These are phyloP conservation scores for Stigmatopora nigra DNA, from an alignment of 2,113 vertebrate species.

Conservation along the genomic window DNA sequence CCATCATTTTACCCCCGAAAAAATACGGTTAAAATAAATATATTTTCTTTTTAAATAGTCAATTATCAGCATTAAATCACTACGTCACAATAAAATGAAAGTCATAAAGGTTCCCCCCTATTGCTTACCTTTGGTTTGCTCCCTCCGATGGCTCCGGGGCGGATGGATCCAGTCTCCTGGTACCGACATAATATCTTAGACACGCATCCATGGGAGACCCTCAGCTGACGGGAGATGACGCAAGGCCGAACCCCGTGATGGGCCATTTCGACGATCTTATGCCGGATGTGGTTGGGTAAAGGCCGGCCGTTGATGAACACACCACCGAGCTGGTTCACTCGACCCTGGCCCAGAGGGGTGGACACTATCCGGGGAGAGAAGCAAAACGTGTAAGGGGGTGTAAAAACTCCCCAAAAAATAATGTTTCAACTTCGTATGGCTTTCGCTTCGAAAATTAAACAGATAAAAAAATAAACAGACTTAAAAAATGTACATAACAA, in stretches of 20 bases:
- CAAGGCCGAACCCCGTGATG: conserved; percentile 95
- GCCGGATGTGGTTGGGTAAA: conserved; percentile 95
- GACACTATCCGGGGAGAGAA: conserved; percentile 73
- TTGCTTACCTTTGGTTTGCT: conserved; percentile 95
- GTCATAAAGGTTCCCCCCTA: no score
- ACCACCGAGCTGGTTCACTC: conserved; percentile 97
- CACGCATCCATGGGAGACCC: conserved; percentile 96
- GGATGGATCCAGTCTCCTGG: conserved; percentile 96
- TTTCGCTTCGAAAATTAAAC: no score
- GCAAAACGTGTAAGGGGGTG: neutral
- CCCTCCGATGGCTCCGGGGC: conserved; percentile 94
- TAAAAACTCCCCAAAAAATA: neutral
- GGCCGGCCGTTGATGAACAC: conserved; percentile 98
- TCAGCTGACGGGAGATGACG: conserved; percentile 94
- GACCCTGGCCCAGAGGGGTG: conserved; percentile 94
- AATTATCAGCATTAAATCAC: neutral
- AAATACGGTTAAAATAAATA: neutral
- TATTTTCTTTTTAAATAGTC: neutral
- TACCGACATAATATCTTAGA: conserved; percentile 98
- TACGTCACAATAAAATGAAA: neutral
- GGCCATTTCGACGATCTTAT: conserved; percentile 99
- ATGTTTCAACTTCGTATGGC: neutral
- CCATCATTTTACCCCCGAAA: neutral
- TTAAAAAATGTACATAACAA: neutral
- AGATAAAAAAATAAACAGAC: neutral